Conservation (phyloP, 2,888 invertebrate species). For the Drosophila neutralis region DNA sequence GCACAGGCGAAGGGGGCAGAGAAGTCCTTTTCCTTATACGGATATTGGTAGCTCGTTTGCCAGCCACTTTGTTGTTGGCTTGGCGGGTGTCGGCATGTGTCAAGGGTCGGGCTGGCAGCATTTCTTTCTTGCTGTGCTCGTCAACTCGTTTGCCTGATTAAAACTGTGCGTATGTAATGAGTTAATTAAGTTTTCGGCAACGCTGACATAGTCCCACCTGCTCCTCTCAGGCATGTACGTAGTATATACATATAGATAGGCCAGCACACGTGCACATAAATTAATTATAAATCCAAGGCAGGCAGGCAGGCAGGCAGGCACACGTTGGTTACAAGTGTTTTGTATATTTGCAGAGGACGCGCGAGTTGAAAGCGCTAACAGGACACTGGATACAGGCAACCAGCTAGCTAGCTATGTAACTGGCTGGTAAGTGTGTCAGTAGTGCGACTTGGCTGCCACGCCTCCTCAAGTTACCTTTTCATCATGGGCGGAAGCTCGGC, state of each 20-base stretch:
- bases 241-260: constrained; percentile 4
- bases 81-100: constrained; percentile 45
- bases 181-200: constrained; percentile 83
- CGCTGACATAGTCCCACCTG: constrained; percentile 37
- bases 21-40: constrained; percentile 7
- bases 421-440: constrained; percentile 66
- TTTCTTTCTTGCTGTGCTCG: constrained; percentile 46
- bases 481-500: constrained; percentile 60
- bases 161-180: constrained; percentile 80
- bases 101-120: constrained; percentile 39
- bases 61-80: constrained; percentile 36
- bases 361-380: constrained; percentile 43
- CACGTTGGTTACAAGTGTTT: constrained; percentile 72
- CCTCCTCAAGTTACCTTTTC: constrained; percentile 63
- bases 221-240: background rate
- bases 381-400: background rate
- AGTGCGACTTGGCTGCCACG: constrained; percentile 54
- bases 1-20: background rate
- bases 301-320: constrained; percentile 41
- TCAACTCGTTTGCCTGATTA: constrained; percentile 71
- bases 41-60: constrained; percentile 51
- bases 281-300: constrained; percentile 79
- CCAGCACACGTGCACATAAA: constrained; percentile 71
- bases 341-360: constrained; percentile 72
- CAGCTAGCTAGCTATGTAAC: background rate